Evolutionary conservation across 2,888 invertebrate species (phyloP).

Genomic region (Teleogryllus oceanicus): DNA sequence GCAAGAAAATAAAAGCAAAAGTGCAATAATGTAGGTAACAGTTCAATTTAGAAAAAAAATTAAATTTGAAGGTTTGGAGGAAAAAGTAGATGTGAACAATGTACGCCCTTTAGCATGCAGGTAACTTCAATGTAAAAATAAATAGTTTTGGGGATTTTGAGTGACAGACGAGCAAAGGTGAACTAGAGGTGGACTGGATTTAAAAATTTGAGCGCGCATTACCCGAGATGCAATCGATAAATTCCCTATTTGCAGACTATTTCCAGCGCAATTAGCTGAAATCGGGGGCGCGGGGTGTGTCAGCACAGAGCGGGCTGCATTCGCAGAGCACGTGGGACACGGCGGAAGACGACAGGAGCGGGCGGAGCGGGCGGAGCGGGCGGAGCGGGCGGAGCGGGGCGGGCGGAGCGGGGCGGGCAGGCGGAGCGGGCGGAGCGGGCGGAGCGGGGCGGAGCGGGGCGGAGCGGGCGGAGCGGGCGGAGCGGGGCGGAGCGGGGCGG

Average conservation of each 20-base stretch:
- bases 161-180: too few relatives aligned
- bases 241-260: background rate
- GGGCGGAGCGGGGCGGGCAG: background rate
- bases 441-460: background rate
- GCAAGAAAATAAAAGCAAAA: too few relatives aligned
- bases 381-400: background rate
- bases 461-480: background rate
- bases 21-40: too few relatives aligned
- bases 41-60: too few relatives aligned
- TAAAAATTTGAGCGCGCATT: too few relatives aligned
- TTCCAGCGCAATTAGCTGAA: background rate
- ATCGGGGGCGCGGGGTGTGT: background rate
- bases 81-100: too few relatives aligned
- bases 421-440: background rate
- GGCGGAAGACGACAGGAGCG: background rate
- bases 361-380: background rate
- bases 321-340: background rate
- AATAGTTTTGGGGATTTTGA: too few relatives aligned
- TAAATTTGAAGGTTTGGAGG: too few relatives aligned
- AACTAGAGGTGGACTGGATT: too few relatives aligned
- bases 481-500: background rate
- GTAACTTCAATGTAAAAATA: too few relatives aligned
- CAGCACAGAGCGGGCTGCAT: background rate
- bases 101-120: too few relatives aligned
- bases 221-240: too few relatives aligned